Base-by-base conservation (phyloP, 53 echinoderm and acorn worm genomes). In the Antedon mediterranea region DNA sequence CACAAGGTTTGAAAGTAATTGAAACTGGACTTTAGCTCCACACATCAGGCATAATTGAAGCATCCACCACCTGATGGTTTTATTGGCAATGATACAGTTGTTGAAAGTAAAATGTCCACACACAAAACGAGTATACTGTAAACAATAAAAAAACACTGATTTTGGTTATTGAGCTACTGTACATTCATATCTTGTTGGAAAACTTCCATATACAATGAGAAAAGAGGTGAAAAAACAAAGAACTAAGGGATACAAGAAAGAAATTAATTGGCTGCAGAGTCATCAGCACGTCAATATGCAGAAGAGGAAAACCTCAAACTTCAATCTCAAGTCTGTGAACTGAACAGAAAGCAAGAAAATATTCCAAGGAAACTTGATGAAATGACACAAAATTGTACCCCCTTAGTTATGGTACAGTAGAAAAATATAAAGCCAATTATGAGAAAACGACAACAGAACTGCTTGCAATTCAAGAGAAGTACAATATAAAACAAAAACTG, bases 61-160 rank as follows among this genome's bases (percentile, higher is more conserved):
- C n/a, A n/a, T n/a, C n/a, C n/a, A n/a, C n/a, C n/a, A n/a, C n/a
- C n/a, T n/a, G n/a, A n/a, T n/a, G n/a, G n/a, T n/a, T n/a, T n/a
- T n/a, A n/a, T n/a, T n/a, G 85, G 81, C 14, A 33, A 70, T 0
- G 74, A 85, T 18, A 85, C 81, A 23, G 75, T 81, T n/a, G n/a
- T n/a, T n/a, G n/a, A n/a, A n/a, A n/a, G n/a, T n/a, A n/a, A n/a
- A n/a, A 26, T 57, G 57, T 26, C 57, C 57, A 6, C 23, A 57
- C 23, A 57, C 15, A 15, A 26, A 26, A 57, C 2, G 23, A 26
- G 57, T 18, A 26, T 13, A n/a, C n/a, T n/a, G n/a, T n/a, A 57
- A 57, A 26, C 9, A 6, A 57, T 57, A 15, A 23, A 57, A 3
- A 26, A 57, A 57, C 57, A n/a, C n/a, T n/a, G n/a, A n/a, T n/a